These are phyloP conservation scores for Spodoptera exigua DNA, from an alignment of 2,888 invertebrate species.

Conservation along the genomic window DNA sequence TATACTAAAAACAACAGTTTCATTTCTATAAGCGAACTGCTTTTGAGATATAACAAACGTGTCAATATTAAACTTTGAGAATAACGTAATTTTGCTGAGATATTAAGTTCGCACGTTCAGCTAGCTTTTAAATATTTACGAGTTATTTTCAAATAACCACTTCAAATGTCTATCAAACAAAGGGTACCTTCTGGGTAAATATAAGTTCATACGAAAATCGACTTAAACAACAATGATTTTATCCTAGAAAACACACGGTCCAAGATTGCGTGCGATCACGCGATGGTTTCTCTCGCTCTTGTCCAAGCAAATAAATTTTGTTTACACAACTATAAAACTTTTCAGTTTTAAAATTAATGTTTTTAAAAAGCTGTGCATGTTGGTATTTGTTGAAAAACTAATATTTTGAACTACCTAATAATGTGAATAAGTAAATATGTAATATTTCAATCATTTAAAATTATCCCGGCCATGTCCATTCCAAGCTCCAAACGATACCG, in stretches of 20 bases:
- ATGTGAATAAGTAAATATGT: too few relatives aligned
- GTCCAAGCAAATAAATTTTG: constrained; percentile 26
- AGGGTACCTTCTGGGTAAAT: constrained; percentile 16
- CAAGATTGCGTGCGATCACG: constrained; percentile 24
- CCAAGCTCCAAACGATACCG: too few relatives aligned
- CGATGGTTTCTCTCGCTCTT: constrained; percentile 4
- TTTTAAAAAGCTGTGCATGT: constrained; percentile 19
- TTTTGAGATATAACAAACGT: too few relatives aligned
- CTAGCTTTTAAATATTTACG: too few relatives aligned
- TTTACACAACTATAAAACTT: constrained; percentile 35
- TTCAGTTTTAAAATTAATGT: constrained; percentile 38
- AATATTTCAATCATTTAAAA: too few relatives aligned
- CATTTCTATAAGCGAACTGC: too few relatives aligned
- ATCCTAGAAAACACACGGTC: constrained; percentile 47
- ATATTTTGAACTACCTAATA: neutral
- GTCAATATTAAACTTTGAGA: too few relatives aligned
- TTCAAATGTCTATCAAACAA: neutral
- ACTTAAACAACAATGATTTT: constrained; percentile 41
- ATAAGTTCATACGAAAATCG: constrained; percentile 54
- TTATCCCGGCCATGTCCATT: too few relatives aligned
- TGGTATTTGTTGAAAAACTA: neutral
- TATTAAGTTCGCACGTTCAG: too few relatives aligned
- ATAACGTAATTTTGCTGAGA: too few relatives aligned
- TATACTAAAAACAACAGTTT: too few relatives aligned
- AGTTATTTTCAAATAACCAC: too few relatives aligned